These are phyloP conservation scores for Drosophila tripunctata DNA, from an alignment of 2,888 invertebrate genomes.

Conservation along the genomic window DNA sequence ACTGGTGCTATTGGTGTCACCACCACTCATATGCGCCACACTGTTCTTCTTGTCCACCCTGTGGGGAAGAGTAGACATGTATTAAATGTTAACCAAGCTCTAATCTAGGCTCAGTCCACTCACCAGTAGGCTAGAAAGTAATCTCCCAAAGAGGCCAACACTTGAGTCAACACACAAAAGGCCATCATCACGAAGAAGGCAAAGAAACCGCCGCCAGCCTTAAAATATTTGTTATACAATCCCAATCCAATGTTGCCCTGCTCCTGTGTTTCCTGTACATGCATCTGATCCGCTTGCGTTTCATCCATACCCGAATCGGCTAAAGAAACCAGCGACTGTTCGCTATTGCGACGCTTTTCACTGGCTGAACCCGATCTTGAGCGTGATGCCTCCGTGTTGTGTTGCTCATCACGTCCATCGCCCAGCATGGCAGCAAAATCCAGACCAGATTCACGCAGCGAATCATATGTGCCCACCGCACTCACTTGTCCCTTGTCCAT, in stretches of 20 bases:
- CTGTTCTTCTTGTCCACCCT: conserved; percentile 71
- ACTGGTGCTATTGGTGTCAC: conserved; percentile 22
- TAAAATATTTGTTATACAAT: conserved; percentile 89
- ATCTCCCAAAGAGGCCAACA: conserved; percentile 90
- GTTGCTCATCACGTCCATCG: conserved; percentile 84
- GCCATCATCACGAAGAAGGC: conserved; percentile 86
- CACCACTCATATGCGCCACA: conserved; percentile 21
- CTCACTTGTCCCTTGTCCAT: conserved; percentile 83
- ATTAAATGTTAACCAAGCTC: background rate
- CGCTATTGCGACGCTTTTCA: conserved; percentile 82
- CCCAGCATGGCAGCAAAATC: conserved; percentile 91
- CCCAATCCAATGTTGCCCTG: conserved; percentile 87
- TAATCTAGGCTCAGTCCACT: conserved; percentile 14
- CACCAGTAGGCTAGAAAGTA: conserved; percentile 91
- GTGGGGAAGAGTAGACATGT: background rate
- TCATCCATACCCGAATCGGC: conserved; percentile 85
- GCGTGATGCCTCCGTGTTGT: conserved; percentile 66
- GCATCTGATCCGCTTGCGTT: conserved; percentile 66
- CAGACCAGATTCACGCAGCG: conserved; percentile 89
- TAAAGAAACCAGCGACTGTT: conserved; percentile 85
- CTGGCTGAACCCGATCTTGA: conserved; percentile 71
- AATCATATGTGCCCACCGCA: conserved; percentile 89
- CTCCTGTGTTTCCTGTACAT: conserved; percentile 86
- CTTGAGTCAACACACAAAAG: conserved; percentile 88
- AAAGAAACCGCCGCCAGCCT: conserved; percentile 89